phyloP scores from a whole-genome alignment of 1,140 invertebrate genomes.

The Oedothorax gibbosus region DNA sequence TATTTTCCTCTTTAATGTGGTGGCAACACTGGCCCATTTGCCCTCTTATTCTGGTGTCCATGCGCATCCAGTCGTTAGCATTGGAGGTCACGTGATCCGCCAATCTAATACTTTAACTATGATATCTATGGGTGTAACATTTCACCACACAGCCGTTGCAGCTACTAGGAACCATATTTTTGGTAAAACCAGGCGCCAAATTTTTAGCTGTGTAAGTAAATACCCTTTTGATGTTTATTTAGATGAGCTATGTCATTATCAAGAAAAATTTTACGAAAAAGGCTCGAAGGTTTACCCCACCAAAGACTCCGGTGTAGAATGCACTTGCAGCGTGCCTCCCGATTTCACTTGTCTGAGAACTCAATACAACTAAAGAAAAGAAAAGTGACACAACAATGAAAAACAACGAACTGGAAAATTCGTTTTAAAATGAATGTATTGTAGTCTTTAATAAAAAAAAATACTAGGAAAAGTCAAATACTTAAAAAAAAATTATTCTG shows the following conservation, averaged over 20 bases:
- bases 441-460: not conserved
- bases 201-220: not conserved
- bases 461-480: not conserved
- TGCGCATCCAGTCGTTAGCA: no score
- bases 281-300: not conserved
- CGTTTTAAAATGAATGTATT: not conserved
- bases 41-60: no score
- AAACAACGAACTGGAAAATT: not conserved
- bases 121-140: no score
- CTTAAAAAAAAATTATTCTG: no score
- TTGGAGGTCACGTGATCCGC: no score
- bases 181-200: not conserved
- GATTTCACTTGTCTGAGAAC: slow-evolving; percentile 18
- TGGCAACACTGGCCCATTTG: no score
- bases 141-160: not conserved
- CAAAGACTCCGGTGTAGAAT: not conserved
- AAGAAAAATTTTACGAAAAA: slow-evolving; percentile 11
- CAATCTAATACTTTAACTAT: no score
- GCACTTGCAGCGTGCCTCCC: slow-evolving; percentile 15
- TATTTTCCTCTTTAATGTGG: no score
- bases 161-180: no score
- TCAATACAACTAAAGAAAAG: not conserved
- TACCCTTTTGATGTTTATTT: not conserved
- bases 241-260: slow-evolving; percentile 14
- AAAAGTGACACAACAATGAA: not conserved